These are phyloP conservation scores for Sapayoa aenigma DNA, from an alignment of 2,113 vertebrate species.

Conservation along the genomic window DNA sequence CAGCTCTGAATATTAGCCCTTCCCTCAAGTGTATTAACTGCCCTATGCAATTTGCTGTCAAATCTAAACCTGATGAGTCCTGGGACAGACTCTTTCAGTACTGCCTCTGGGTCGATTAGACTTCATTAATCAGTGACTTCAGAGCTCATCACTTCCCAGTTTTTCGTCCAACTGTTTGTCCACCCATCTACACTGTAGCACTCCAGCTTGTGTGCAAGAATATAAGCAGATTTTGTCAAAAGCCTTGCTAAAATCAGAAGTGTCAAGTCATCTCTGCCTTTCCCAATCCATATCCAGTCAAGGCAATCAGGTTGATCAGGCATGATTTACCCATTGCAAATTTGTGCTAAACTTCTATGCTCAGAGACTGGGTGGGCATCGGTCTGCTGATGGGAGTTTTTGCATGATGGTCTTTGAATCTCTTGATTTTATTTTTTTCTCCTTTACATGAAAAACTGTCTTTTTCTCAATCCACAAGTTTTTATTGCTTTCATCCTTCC, in stretches of 20 bases:
- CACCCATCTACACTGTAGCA: neutral
- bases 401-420: neutral
- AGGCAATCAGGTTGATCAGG: neutral
- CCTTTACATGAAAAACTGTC: neutral
- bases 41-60: neutral
- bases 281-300: neutral
- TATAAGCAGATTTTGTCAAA: neutral
- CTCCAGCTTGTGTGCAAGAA: neutral
- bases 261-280: neutral
- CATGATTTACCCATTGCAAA: neutral
- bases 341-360: neutral
- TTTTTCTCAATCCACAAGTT: neutral
- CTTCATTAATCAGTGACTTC: neutral
- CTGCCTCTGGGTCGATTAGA: neutral
- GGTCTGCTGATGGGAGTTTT: neutral
- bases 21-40: neutral
- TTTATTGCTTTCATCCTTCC: neutral
- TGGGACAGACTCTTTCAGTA: neutral
- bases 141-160: neutral
- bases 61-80: fast-evolving
- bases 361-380: neutral
- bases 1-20: neutral
- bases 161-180: neutral
- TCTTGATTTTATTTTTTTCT: neutral
- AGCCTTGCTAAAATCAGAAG: neutral